Percentiles rank a stretch among this genome's conserved stretches.
Evolutionary conservation across 2,113 vertebrate genomes (phyloP).

Genomic region (Rhegmatorhina hoffmannsi): DNA sequence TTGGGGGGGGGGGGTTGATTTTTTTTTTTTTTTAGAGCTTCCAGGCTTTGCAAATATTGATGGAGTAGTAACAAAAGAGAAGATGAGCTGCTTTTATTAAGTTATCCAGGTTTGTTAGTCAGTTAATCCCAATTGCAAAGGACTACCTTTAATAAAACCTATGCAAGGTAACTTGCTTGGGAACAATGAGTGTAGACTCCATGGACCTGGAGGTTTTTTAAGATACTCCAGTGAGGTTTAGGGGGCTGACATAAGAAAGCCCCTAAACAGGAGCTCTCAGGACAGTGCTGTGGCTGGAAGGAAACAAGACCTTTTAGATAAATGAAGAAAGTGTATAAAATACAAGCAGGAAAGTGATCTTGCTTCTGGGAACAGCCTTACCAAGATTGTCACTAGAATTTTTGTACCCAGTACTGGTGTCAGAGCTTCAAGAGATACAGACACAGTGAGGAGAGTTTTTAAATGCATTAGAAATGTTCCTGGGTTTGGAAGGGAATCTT

Average conservation of each 20-base stretch:
- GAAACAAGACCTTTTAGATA: not conserved
- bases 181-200: fast-evolving
- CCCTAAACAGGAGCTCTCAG: not conserved
- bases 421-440: not conserved
- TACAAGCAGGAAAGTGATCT: not conserved
- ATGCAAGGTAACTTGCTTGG: too few species aligned
- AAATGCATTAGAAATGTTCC: not conserved
- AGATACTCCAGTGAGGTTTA: not conserved
- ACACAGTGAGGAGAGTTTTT: not conserved
- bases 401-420: not conserved
- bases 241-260: not conserved
- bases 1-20: too few species aligned
- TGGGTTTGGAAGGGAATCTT: not conserved
- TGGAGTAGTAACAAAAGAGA: not conserved
- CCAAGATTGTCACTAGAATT: not conserved
- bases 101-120: not conserved
- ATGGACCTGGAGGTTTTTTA: not conserved
- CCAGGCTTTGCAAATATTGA: not conserved
- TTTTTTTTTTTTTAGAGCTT: not conserved
- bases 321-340: not conserved
- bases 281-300: not conserved
- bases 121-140: not conserved
- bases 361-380: not conserved
- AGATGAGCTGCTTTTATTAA: not conserved
- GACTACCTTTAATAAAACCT: not conserved